Percentiles rank a stretch among this genome's conserved stretches.
phyloP scores from a whole-genome alignment of 1,140 invertebrate species.

The Hyposmocoma kahamanoa region DNA sequence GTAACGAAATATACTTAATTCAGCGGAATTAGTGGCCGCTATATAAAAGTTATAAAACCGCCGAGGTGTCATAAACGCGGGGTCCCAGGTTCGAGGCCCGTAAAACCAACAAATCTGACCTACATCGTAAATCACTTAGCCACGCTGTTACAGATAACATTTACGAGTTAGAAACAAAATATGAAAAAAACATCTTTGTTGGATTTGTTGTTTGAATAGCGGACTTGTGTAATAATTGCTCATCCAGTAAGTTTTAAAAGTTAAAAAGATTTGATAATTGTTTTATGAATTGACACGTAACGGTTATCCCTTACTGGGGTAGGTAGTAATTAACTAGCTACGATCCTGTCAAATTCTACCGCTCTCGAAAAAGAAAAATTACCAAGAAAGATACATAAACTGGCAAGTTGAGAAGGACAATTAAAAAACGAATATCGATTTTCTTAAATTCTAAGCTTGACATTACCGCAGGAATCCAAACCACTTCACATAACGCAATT shows the following conservation, averaged over 20 bases:
- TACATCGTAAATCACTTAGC: constrained; percentile 70
- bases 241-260: no score
- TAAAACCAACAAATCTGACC: constrained; percentile 71
- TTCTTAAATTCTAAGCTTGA: constrained; percentile 22
- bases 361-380: no score
- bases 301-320: no score
- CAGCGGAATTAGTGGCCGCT: constrained; percentile 25
- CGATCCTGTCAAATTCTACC: no score
- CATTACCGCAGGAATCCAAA: constrained; percentile 26
- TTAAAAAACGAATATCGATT: constrained; percentile 33
- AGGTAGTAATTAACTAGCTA: no score
- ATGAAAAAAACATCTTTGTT: constrained; percentile 38
- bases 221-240: no score
- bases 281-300: no score
- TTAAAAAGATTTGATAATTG: no score
- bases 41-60: constrained; percentile 57
- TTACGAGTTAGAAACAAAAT: constrained; percentile 63
- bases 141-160: constrained; percentile 64
- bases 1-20: constrained; percentile 20
- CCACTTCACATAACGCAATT: constrained; percentile 45
- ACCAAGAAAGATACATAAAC: no score
- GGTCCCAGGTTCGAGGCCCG: constrained; percentile 57
- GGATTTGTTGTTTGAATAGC: no score
- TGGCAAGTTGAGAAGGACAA: constrained; percentile 14
- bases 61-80: constrained; percentile 45